Evolutionary conservation across 1,140 invertebrate species (phyloP).

Genomic region (Steinernema khuongi): DNA sequence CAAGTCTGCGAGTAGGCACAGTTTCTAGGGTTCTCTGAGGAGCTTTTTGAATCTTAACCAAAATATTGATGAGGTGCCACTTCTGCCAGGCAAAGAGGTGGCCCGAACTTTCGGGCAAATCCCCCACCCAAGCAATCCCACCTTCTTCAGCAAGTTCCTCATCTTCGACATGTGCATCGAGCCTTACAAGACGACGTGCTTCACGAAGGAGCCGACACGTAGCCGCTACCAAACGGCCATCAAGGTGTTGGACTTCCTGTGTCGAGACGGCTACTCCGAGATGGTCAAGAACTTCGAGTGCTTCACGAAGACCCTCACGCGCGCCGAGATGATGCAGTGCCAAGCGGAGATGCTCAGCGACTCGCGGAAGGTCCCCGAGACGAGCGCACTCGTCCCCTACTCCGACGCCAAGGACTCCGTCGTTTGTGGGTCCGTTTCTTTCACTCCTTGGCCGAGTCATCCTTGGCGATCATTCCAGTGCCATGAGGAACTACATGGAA

Average conservation of each 20-base stretch:
- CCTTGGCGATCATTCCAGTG: slow-evolving; percentile 24
- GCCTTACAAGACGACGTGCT: slow-evolving; percentile 37
- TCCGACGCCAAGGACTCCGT: slow-evolving; percentile 29
- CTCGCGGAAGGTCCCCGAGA: slow-evolving; percentile 33
- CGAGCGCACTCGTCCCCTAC: neutral
- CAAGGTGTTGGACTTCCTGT: slow-evolving; percentile 38
- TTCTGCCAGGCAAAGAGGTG: no score
- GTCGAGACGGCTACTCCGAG: slow-evolving; percentile 40
- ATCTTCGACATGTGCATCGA: slow-evolving; percentile 43
- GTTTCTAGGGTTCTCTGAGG: neutral
- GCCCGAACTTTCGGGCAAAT: no score
- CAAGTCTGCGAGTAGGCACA: slow-evolving; percentile 37
- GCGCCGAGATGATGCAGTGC: slow-evolving; percentile 44
- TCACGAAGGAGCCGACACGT: slow-evolving; percentile 28
- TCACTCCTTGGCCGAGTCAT: no score
- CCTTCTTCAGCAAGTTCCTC: slow-evolving; percentile 36
- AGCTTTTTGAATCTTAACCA: no score
- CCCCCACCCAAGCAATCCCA: neutral
- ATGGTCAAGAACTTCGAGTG: slow-evolving; percentile 38
- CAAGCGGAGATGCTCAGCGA: slow-evolving; percentile 41
- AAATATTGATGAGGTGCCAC: no score
- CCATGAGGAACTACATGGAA: slow-evolving; percentile 43
- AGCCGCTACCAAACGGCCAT: slow-evolving; percentile 34
- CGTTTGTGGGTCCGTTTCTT: slow-evolving; percentile 36
- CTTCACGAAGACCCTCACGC: slow-evolving; percentile 36